Evolutionary conservation across 2,797 vertebrate genomes (phyloP).

Genomic region (Galagoides demidoff): DNA sequence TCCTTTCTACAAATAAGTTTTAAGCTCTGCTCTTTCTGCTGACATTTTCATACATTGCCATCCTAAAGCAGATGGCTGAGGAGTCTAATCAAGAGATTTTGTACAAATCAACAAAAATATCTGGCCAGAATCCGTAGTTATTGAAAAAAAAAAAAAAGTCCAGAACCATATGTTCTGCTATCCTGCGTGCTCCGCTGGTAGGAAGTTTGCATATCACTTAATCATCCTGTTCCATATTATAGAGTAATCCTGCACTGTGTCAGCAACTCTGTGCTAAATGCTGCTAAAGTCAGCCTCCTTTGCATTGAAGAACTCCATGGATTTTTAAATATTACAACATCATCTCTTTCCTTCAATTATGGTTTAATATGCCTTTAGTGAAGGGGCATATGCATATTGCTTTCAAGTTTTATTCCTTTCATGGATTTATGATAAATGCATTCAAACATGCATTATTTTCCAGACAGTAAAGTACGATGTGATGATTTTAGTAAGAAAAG

Average conservation of each 20-base stretch:
- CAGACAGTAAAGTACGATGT: not conserved
- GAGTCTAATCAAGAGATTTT: slow-evolving; percentile 76
- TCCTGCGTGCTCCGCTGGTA: not conserved
- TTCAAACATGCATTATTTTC: not conserved
- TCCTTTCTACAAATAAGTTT: slow-evolving; percentile 57
- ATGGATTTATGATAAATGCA: not conserved
- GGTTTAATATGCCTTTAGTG: not conserved
- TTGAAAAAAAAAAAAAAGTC: not conserved
- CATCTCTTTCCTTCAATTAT: not conserved
- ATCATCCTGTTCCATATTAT: not conserved
- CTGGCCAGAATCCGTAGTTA: slow-evolving; percentile 52
- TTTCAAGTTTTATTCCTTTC: slow-evolving; percentile 9
- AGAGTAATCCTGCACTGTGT: not conserved
- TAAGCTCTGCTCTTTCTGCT: slow-evolving; percentile 68
- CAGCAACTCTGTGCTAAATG: not conserved
- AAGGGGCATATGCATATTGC: not conserved
- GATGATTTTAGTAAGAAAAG: not conserved
- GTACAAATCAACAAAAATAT: slow-evolving; percentile 74
- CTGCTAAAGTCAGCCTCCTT: not conserved
- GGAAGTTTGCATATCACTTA: slow-evolving; percentile 38
- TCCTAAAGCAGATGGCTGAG: slow-evolving; percentile 78
- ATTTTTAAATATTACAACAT: not conserved
- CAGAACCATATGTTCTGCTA: slow-evolving; percentile 3
- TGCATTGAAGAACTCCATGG: not conserved
- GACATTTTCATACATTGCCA: slow-evolving; percentile 59